A percentile compares a stretch with the other conserved stretches of the same genome.
phyloP scores from a whole-genome alignment of 2,113 vertebrate genomes.

The Epinephelus moara region DNA sequence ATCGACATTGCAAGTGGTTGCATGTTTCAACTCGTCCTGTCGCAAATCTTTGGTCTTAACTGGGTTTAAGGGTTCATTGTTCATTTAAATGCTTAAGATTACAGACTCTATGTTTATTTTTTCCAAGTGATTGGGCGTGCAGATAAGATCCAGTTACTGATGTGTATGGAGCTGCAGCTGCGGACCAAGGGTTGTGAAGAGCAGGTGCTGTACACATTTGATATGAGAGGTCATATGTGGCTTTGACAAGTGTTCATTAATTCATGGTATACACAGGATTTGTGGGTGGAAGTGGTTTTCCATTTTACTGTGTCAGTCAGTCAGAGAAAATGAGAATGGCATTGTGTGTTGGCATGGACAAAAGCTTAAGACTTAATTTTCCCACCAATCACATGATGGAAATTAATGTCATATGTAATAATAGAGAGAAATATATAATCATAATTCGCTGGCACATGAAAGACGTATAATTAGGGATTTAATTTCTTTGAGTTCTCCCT shows the following conservation, averaged over 20 bases:
- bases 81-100: background rate
- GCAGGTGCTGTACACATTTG: background rate
- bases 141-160: background rate
- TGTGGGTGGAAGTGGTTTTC: background rate
- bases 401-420: conserved; percentile 29
- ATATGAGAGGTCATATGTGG: background rate
- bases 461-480: conserved; percentile 25
- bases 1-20: too few relatives aligned
- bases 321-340: background rate
- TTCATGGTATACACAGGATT: background rate
- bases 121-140: too few relatives aligned
- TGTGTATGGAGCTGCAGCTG: background rate
- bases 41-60: too few relatives aligned
- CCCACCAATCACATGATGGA: conserved; percentile 1
- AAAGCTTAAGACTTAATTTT: conserved; percentile 19
- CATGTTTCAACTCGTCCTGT: too few relatives aligned
- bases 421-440: conserved; percentile 21
- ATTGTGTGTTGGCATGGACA: background rate
- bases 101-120: too few relatives aligned
- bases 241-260: background rate
- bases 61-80: too few relatives aligned
- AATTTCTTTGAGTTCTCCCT: background rate
- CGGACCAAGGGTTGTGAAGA: background rate
- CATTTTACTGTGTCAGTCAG: background rate
- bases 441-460: conserved; percentile 5